Evolutionary conservation across 2,888 invertebrate species (phyloP).

Genomic region (Sabellastarte sp.): DNA sequence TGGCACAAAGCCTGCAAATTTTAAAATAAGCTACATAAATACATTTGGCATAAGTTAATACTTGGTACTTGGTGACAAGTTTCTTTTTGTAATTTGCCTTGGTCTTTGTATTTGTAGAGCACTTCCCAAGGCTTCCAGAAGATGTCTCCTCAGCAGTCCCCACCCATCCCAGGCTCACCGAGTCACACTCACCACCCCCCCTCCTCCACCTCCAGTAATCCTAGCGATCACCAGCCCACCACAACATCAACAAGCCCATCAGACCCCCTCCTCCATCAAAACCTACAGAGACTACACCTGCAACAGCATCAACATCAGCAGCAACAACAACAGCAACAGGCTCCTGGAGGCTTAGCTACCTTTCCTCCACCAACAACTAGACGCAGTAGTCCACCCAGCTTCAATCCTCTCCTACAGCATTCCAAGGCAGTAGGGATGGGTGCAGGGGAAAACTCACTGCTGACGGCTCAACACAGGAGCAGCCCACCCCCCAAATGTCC

Average conservation of each 20-base stretch:
- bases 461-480: slow-evolving; percentile 37
- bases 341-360: neutral
- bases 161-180: too few species aligned
- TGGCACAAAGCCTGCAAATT: too few species aligned
- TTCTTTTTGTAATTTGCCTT: too few species aligned
- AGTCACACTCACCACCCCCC: too few species aligned
- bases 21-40: too few species aligned
- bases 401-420: neutral
- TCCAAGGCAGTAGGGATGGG: neutral
- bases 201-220: slow-evolving; percentile 7
- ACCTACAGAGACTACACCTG: slow-evolving; percentile 59
- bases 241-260: slow-evolving; percentile 8
- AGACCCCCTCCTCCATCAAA: slow-evolving; percentile 31
- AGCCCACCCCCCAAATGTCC: slow-evolving; percentile 51
- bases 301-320: slow-evolving; percentile 22
- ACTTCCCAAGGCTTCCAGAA: too few species aligned
- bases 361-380: neutral
- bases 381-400: slow-evolving; percentile 6
- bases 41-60: too few species aligned
- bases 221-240: slow-evolving; percentile 7
- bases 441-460: neutral
- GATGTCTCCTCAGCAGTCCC: too few species aligned
- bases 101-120: too few species aligned
- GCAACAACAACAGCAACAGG: neutral
- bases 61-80: too few species aligned